Base-by-base conservation (phyloP, 92 coral and sea anemone genomes). In the Pocillopora grandis region DNA sequence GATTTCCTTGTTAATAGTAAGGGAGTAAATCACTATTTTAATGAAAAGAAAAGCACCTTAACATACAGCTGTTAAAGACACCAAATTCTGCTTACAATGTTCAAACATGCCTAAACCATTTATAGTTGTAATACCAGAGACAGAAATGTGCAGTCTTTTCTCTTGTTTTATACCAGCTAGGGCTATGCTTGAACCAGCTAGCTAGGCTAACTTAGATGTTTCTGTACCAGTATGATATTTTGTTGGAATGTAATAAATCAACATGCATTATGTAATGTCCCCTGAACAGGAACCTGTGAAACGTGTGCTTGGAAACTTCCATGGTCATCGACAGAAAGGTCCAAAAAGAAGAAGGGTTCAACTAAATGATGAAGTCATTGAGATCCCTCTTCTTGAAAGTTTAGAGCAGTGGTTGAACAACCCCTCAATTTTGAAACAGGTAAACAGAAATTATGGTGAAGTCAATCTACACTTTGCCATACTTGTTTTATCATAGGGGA, bases 321-420 rank as follows among this genome's bases (percentile, higher is more conserved):
- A 89, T 75, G 90, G 92, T 66, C 68, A 85, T 80, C 72, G 92
- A 82, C 81, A 76, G 60, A 89, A 76, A 27, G 87, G 92, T 49
- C 80, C 83, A 65, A 89, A 89, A 81, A 85, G 89, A 74, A 80
- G 86, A 86, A 67, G 87, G 72, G 87, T 85, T 67, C 82, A 69
- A 36, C 72, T 64, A 48, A 73, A 61, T 31, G 90, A 87, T 42
- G 90, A 88, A 82, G 71, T 76, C 16, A 68, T 88, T 16, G 75
- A 82, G 57, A 77, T 88, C 52, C 87, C 90, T 11, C 52, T 82
- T 16, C 87, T 88, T 56, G 75, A 74, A 63, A 63, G 85, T 36
- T 84, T 88, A 73, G 74, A 71, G 79, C 72, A 84, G 64, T 59
- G 84, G 85, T 74, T 84, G 71, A 84, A 84, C 61, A 71, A 76